Evolutionary conservation across 92 coral and sea anemone genomes (phyloP).

Genomic region (Isaurus tuberculatus): DNA sequence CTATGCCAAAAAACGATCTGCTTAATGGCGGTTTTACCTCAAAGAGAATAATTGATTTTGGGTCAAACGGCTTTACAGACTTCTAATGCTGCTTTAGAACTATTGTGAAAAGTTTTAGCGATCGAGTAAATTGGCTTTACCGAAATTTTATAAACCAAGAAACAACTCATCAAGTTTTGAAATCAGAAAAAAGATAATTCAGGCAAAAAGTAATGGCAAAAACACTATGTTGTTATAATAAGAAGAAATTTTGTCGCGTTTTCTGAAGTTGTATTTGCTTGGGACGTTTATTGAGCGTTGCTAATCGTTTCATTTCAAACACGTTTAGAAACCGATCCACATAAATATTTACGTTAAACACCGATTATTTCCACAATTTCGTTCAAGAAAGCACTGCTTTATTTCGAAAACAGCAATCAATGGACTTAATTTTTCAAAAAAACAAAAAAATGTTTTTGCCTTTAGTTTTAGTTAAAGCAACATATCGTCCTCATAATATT

Average conservation of each 20-base stretch:
- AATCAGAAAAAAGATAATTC: background rate
- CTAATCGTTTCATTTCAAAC: slow-evolving; percentile 63
- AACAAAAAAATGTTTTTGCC: background rate
- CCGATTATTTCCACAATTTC: slow-evolving; percentile 59
- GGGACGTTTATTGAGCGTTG: slow-evolving; percentile 46
- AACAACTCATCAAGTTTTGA: background rate
- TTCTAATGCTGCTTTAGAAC: background rate
- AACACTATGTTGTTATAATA: slow-evolving; percentile 2
- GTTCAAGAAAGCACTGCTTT: slow-evolving; percentile 67
- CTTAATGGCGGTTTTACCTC: slow-evolving; percentile 28
- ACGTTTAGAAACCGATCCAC: slow-evolving; percentile 67
- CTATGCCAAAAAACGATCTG: slow-evolving; percentile 23
- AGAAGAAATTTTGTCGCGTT: slow-evolving; percentile 3
- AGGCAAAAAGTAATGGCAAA: background rate
- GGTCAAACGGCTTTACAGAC: slow-evolving; percentile 21
- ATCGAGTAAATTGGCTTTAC: slow-evolving; percentile 22
- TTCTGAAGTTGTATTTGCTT: slow-evolving; percentile 59
- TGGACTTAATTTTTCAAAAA: slow-evolving; percentile 45
- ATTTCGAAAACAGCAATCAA: slow-evolving; percentile 58
- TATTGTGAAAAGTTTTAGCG: slow-evolving; percentile 36
- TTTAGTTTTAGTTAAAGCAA: background rate
- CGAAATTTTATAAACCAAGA: slow-evolving; percentile 36
- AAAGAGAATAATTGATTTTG: slow-evolving; percentile 47
- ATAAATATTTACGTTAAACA: slow-evolving; percentile 85
- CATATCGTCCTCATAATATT: background rate